Evolutionary conservation across 2,113 vertebrate genomes (phyloP), one percentile per base, ranked within the genome.

Genomic region (Acanthisitta chloris): DNA sequence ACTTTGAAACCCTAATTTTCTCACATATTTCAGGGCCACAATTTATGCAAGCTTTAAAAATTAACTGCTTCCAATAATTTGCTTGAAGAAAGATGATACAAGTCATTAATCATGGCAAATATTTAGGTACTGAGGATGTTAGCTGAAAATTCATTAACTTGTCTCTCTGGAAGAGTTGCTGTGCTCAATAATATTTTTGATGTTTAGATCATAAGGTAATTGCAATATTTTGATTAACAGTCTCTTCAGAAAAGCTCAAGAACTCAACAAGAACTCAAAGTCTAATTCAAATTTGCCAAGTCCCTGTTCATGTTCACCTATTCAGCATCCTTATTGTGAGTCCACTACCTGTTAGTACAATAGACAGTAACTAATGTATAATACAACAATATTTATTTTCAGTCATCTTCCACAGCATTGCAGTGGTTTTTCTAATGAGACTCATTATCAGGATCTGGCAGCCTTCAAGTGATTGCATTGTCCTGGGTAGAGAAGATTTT

Each of bases 61-160:
- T 66, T 6, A 91, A 57, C 8, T 3, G 21, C 33, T 93, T 92
- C 77, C 28, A 92, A 80, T 82, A 93, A 62, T 81, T 66, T 87
- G 38, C 64, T 93, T 81, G 87, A 89, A 81, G 64, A 92, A 93
- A 89, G 52, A 92, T 73, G 48, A 89, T 62, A 36, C 66, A 74
- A 89, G 64, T 86, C 82, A 93, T 88, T 93, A 86, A 86, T 86
- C 52, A 64, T 28, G 25, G 55, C 70, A 81, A 89, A 94, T 51
- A 88, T 62, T 92, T 83, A 74, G 43, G 20, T 67, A 70, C 48
- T 51, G 43, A 3, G 6, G 17, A 77, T 3, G 2, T 24, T 72
- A 52, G 34, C 58, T 77, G 36, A 90, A 87, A 95, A 94, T 49
- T 86, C 55, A 92, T 94, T 81, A 87, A 85, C 51, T 93, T 91